These are phyloP conservation scores for Coelopa frigida DNA, from an alignment of 1,140 invertebrate genomes.

Conservation along the genomic window DNA sequence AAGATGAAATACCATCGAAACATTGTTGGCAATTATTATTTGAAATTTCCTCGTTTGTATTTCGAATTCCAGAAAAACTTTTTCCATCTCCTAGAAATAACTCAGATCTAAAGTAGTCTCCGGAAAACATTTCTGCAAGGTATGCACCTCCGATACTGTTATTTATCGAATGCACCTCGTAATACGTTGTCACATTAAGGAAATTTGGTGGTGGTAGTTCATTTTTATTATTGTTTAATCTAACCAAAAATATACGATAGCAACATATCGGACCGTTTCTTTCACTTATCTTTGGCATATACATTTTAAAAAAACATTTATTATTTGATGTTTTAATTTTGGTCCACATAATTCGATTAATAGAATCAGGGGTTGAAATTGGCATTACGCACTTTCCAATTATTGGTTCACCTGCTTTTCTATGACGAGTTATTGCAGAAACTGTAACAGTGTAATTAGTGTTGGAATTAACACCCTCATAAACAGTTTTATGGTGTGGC, in stretches of 20 bases:
- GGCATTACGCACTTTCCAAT: slow-evolving; percentile 56
- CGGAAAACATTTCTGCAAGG: slow-evolving; percentile 72
- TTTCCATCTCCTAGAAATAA: slow-evolving; percentile 60
- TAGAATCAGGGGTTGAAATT: slow-evolving; percentile 59
- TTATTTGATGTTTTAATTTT: slow-evolving; percentile 60
- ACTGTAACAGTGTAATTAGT: slow-evolving; percentile 71
- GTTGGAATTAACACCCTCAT: slow-evolving; percentile 58
- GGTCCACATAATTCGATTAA: slow-evolving; percentile 58
- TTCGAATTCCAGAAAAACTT: slow-evolving; percentile 24
- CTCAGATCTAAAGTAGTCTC: slow-evolving; percentile 51
- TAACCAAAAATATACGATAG: slow-evolving; percentile 70
- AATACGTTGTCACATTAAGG: slow-evolving; percentile 60
- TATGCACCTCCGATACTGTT: slow-evolving; percentile 62
- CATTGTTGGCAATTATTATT: slow-evolving; percentile 34
- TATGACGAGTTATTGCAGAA: slow-evolving; percentile 62
- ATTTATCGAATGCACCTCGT: slow-evolving; percentile 56
- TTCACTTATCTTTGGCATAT: slow-evolving; percentile 67
- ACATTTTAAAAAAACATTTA: slow-evolving; percentile 62
- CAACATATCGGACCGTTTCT: slow-evolving; percentile 82
- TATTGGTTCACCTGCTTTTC: slow-evolving; percentile 56
- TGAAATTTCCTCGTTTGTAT: slow-evolving; percentile 12
- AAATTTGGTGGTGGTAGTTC: slow-evolving; percentile 61
- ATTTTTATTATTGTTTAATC: slow-evolving; percentile 58
- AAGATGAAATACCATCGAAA: slow-evolving; percentile 22
- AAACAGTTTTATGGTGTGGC: slow-evolving; percentile 28